A percentile compares a stretch with the other conserved stretches of the same genome.
These are phyloP conservation scores for Cryptotermes secundus DNA, from an alignment of 1,140 invertebrate genomes.

Conservation along the genomic window DNA sequence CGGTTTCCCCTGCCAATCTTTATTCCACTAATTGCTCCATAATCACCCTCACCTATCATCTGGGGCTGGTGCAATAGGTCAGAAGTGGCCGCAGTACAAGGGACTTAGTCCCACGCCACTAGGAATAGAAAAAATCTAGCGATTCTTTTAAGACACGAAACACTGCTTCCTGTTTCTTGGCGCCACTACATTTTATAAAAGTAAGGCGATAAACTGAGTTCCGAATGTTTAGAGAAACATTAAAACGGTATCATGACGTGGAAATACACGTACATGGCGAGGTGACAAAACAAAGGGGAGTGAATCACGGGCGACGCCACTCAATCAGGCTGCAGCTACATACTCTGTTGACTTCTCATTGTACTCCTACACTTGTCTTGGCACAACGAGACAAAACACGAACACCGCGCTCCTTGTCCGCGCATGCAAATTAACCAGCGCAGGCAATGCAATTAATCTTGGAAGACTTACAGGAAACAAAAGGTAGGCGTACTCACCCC, in stretches of 20 bases:
- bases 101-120: too few relatives aligned
- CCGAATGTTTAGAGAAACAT: too few relatives aligned
- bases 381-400: not conserved
- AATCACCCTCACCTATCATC: too few relatives aligned
- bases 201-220: too few relatives aligned
- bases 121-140: too few relatives aligned
- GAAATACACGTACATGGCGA: not conserved
- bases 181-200: too few relatives aligned
- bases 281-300: not conserved
- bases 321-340: not conserved
- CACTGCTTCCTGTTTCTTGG: too few relatives aligned
- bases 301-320: not conserved
- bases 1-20: too few relatives aligned
- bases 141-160: too few relatives aligned
- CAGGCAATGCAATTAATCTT: constrained; percentile 8
- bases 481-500: not conserved
- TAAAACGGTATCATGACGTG: not conserved
- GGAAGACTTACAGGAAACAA: not conserved
- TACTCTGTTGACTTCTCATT: not conserved
- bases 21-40: too few relatives aligned
- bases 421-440: constrained; percentile 1
- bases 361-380: not conserved
- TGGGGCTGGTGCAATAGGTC: too few relatives aligned
- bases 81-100: too few relatives aligned
- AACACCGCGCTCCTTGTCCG: not conserved